Base-by-base conservation (phyloP, 2,113 vertebrate species). In the Romanogobio albipinnatus region DNA sequence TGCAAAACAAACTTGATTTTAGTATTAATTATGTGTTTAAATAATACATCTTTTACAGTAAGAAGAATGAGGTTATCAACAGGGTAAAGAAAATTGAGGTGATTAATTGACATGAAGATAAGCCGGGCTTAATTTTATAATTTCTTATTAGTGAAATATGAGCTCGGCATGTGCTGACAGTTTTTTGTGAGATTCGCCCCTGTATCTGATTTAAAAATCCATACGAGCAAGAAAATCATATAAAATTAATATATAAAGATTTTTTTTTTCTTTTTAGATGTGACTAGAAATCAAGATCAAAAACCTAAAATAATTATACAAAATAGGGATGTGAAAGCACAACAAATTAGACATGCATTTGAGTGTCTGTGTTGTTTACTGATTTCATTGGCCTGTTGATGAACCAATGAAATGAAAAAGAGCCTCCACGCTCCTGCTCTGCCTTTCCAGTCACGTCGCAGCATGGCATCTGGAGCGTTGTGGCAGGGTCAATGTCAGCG, bases 351-450 rank as follows among this genome's bases (percentile, higher is more conserved):
- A 24, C 59, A 64, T 47, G 58, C 59, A 47, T 64, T 49, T 3
- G 15, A 24, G 22, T n/a, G 39, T 47, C 13, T 43, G 7, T 49
- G 47, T 26, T 47, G 22, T 51, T 17, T 14, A 3, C 56, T 53
- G 81, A 47, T 83, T 47, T 83, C 7, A 51, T 24, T 76, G 71
- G 82, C 58, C 61, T 0, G 24, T 9, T 59, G 10, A 53, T 84
- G 43, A 43, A 73, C 29, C 76, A 39, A 80, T 45, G 8, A 71
- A 49, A 64, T 70, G 39, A 73, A 61, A 71, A 76, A 77, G 56
- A 71, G 3, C 11, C n/a, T 89, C 92, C 94, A 93, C n/a, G 56
- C 61, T 78, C 80, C 93, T 75, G 75, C 36, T 86, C 61, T 59
- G 49, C 36, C 17, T 86, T 82, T 86, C 80, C 74, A 78, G 81